Evolutionary conservation across 2,797 vertebrate species (phyloP).

Genomic region (Tragelaphus eurycerus): DNA sequence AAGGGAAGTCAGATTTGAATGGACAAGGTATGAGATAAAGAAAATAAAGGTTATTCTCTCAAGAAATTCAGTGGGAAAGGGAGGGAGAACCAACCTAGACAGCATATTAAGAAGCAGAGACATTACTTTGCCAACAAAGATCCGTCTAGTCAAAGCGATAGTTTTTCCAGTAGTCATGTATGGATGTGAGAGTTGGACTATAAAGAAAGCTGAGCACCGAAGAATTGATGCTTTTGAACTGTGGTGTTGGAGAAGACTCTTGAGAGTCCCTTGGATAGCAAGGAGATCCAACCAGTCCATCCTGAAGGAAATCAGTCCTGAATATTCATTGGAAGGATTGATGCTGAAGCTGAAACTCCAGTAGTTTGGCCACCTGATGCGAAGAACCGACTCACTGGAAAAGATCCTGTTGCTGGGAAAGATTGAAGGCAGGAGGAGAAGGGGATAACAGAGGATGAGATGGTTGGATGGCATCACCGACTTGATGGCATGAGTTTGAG

Average conservation of each 20-base stretch:
- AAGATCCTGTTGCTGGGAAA: not conserved
- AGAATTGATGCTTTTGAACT: not conserved
- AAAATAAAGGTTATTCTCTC: not conserved
- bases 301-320: not conserved
- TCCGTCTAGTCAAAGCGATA: not conserved
- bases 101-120: not conserved
- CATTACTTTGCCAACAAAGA: not conserved
- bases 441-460: not conserved
- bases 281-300: not conserved
- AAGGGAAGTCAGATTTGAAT: not conserved
- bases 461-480: not conserved
- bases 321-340: not conserved
- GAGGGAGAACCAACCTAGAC: not conserved
- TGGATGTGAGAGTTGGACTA: not conserved
- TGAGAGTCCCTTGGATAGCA: not conserved
- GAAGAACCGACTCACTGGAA: not conserved
- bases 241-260: not conserved
- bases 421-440: not conserved
- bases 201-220: not conserved
- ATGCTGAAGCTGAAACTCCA: not conserved
- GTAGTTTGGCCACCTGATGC: not conserved
- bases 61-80: not conserved
- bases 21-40: not conserved
- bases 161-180: not conserved
- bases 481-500: not conserved